Percentiles rank a stretch among this genome's conserved stretches.
Conservation (phyloP, 2,888 invertebrate species). For the Tachina lurida region DNA sequence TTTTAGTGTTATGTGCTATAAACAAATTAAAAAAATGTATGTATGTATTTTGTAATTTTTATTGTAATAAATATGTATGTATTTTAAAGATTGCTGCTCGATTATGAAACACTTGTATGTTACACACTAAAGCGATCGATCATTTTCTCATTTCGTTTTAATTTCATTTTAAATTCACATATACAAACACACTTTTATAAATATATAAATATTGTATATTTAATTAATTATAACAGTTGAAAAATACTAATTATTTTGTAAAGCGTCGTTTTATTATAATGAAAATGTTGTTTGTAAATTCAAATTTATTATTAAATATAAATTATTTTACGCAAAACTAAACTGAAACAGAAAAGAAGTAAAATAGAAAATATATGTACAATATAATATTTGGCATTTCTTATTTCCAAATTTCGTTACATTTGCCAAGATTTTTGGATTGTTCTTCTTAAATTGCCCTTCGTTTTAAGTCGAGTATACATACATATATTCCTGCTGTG, state of each 20-base stretch:
- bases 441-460: no score
- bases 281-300: constrained; percentile 69
- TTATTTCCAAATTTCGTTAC: constrained; percentile 57
- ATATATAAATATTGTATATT: constrained; percentile 49
- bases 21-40: constrained; percentile 18
- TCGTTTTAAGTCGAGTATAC: no score
- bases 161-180: constrained; percentile 20
- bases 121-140: constrained; percentile 27
- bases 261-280: constrained; percentile 69
- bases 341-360: constrained; percentile 17
- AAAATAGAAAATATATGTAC: constrained; percentile 32
- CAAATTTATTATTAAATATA: constrained; percentile 61
- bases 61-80: constrained; percentile 24
- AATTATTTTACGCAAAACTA: constrained; percentile 65
- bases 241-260: constrained; percentile 55
- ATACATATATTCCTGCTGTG: no score
- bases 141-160: constrained; percentile 38
- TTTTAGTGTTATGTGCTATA: constrained; percentile 53
- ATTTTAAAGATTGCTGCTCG: constrained; percentile 19
- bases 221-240: constrained; percentile 48
- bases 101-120: constrained; percentile 16
- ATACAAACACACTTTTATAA: constrained; percentile 17
- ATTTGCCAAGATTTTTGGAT: no score
- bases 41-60: constrained; percentile 34
- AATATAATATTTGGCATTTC: constrained; percentile 55